phyloP scores from a whole-genome alignment of 2,888 invertebrate genomes.

The Crematogaster levior region DNA sequence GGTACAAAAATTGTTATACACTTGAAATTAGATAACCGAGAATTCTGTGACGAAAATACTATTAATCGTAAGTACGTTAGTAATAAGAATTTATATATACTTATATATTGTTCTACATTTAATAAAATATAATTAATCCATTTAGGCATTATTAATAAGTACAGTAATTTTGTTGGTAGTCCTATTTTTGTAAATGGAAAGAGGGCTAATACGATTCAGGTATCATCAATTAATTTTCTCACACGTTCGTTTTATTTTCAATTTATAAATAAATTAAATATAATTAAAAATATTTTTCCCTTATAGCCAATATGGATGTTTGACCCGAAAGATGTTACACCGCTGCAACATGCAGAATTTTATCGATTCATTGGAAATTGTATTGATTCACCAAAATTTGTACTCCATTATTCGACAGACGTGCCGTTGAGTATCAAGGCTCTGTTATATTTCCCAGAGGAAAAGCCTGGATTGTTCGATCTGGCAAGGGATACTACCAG shows the following conservation, averaged over 20 bases:
- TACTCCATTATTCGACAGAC: conserved; percentile 96
- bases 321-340: conserved; percentile 95
- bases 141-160: conserved; percentile 95
- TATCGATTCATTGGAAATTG: conserved; percentile 95
- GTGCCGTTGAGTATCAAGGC: conserved; percentile 96
- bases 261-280: background rate
- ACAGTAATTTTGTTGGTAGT: conserved; percentile 98
- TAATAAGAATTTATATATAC: conserved; percentile 17
- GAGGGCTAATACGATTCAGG: conserved; percentile 94
- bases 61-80: conserved; percentile 88
- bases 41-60: conserved; percentile 95
- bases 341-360: conserved; percentile 96
- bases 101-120: background rate
- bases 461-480: conserved; percentile 96
- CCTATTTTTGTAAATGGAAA: conserved; percentile 96
- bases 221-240: conserved; percentile 73
- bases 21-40: conserved; percentile 94
- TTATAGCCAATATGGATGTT: conserved; percentile 95
- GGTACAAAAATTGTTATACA: conserved; percentile 98
- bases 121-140: background rate
- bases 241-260: background rate
- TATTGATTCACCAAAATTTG: conserved; percentile 95
- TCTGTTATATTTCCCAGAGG: conserved; percentile 97
- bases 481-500: conserved; percentile 94
- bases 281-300: conserved; percentile 10